phyloP scores from a whole-genome alignment of 2,797 vertebrate genomes.

The Lindbergichthys nudifrons region DNA sequence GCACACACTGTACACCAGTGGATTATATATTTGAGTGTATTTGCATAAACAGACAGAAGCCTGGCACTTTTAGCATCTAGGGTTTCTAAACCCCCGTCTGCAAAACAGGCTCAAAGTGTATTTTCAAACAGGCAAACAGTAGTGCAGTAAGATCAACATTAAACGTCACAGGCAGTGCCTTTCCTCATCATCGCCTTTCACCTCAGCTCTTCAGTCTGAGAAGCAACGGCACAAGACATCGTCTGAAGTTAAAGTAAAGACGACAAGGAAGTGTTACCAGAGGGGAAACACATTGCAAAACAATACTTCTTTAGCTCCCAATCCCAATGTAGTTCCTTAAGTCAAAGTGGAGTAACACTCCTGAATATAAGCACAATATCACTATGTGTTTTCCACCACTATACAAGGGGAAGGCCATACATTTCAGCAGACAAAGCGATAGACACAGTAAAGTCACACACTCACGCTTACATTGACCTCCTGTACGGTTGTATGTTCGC shows the following conservation, averaged over 20 bases:
- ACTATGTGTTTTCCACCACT: constrained; percentile 11
- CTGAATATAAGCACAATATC: background rate
- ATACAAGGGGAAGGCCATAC: background rate
- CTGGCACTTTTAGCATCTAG: constrained; percentile 5
- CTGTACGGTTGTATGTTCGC: constrained; percentile 40
- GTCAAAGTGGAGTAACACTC: background rate
- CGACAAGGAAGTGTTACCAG: constrained; percentile 1
- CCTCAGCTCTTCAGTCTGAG: constrained; percentile 23
- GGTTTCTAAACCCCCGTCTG: constrained; percentile 5
- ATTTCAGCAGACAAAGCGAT: constrained; percentile 31
- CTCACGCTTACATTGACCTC: constrained; percentile 42
- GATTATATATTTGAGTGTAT: constrained; percentile 22
- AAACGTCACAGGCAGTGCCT: constrained; percentile 5
- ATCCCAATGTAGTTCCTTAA: background rate
- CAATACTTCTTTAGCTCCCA: background rate
- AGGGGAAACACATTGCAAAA: constrained; percentile 2
- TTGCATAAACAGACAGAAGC: constrained; percentile 24
- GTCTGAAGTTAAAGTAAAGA: constrained; percentile 25
- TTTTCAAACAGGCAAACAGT: constrained; percentile 14
- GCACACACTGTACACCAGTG: background rate
- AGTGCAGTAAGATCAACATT: constrained; percentile 6
- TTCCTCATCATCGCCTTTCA: constrained; percentile 24
- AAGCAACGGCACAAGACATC: constrained; percentile 1
- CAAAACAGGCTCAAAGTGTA: constrained; percentile 11
- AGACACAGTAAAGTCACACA: constrained; percentile 39